Evolutionary conservation across 2,888 invertebrate species (phyloP).

Genomic region (Strigamia maritima): DNA sequence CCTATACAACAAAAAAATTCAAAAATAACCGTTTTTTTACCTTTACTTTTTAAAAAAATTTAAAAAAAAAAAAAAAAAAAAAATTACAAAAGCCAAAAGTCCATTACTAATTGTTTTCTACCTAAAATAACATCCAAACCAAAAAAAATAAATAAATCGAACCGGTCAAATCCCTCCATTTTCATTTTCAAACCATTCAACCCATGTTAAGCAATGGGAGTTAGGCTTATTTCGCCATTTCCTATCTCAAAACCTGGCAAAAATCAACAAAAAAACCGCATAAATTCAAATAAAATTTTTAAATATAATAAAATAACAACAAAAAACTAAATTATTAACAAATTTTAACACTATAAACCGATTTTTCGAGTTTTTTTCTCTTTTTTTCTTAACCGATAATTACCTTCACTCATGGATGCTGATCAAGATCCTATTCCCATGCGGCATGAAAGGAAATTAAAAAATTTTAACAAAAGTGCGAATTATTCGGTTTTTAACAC

Average conservation of each 20-base stretch:
- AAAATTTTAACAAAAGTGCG: background rate
- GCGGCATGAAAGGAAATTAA: background rate
- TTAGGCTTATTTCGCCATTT: background rate
- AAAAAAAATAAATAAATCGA: background rate
- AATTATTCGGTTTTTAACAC: background rate
- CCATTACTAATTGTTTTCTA: background rate
- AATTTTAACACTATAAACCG: background rate
- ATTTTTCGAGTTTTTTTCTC: background rate
- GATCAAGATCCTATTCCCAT: background rate
- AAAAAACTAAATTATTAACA: background rate
- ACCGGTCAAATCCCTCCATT: background rate
- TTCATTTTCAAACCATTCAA: background rate
- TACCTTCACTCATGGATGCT: background rate
- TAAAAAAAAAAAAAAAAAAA: background rate
- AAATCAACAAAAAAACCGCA: too few relatives aligned
- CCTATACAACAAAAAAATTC: background rate
- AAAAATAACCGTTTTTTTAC: background rate
- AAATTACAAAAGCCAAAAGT: background rate
- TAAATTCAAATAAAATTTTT: too few relatives aligned
- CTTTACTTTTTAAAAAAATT: too few relatives aligned
- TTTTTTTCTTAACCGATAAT: background rate
- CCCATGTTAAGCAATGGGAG: background rate
- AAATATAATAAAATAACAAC: background rate
- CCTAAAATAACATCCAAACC: background rate
- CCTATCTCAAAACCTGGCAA: background rate